These are phyloP conservation scores for Acanthochromis polyacanthus DNA, from an alignment of 2,113 vertebrate genomes.

Conservation along the genomic window DNA sequence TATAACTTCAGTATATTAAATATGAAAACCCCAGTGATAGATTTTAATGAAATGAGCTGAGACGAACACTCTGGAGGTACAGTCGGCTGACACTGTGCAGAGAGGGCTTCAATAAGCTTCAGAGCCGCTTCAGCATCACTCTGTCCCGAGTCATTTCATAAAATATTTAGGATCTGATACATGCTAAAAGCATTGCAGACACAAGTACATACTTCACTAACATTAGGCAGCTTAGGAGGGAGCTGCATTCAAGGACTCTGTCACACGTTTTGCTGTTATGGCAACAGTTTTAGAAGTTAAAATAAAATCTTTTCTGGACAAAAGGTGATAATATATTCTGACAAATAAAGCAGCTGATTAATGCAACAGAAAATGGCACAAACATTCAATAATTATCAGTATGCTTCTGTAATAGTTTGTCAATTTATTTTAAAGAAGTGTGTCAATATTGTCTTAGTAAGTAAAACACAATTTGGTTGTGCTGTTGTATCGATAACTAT, in stretches of 20 bases:
- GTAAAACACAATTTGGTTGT: background rate
- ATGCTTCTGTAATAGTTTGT: background rate
- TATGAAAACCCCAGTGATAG: conserved; percentile 16
- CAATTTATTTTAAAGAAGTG: background rate
- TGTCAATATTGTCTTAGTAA: background rate
- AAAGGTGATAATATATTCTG: background rate
- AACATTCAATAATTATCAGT: background rate
- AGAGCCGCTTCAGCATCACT: conserved; percentile 27
- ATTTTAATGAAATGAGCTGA: conserved; percentile 38
- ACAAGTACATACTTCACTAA: conserved; percentile 44
- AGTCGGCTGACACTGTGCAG: conserved; percentile 11
- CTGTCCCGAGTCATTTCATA: conserved; percentile 48
- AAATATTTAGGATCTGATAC: conserved; percentile 62
- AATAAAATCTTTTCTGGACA: background rate
- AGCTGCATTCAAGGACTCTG: background rate
- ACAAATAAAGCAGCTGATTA: background rate
- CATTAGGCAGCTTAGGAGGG: conserved; percentile 14
- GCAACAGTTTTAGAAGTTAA: background rate
- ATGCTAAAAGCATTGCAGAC: conserved; percentile 35
- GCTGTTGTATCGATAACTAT: background rate
- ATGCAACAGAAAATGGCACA: background rate
- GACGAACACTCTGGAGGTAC: conserved; percentile 8
- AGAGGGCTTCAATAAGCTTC: conserved; percentile 28
- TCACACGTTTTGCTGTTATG: background rate
- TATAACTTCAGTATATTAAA: conserved; percentile 18